Percentiles rank a stretch among this genome's conserved stretches.
These are phyloP conservation scores for Thaleichthys pacificus DNA, from an alignment of 2,797 vertebrate species.

Conservation along the genomic window DNA sequence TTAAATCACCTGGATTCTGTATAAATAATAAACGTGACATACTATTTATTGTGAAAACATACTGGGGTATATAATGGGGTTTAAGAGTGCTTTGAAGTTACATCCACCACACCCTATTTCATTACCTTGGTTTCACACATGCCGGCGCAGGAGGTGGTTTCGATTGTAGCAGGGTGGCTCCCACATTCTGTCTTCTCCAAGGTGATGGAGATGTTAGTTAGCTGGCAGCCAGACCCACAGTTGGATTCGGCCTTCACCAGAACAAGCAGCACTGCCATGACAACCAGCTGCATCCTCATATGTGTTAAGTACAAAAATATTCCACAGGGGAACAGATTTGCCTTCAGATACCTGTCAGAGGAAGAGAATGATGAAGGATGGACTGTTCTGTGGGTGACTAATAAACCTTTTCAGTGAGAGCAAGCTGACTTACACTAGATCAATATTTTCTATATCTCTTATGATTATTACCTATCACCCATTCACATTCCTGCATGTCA, in stretches of 20 bases:
- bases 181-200: conserved; percentile 85
- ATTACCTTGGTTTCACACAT: conserved; percentile 82
- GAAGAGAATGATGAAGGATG: background rate
- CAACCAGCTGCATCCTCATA: conserved; percentile 70
- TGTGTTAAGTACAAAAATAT: conserved; percentile 39
- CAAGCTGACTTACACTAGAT: background rate
- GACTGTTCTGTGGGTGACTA: background rate
- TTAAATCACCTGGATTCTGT: background rate
- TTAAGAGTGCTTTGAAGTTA: no score
- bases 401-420: background rate
- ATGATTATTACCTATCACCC: background rate
- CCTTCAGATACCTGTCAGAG: background rate
- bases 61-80: no score
- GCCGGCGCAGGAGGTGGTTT: conserved; percentile 85
- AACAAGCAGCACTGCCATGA: conserved; percentile 79
- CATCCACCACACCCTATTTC: no score
- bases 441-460: background rate
- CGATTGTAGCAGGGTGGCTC: conserved; percentile 68
- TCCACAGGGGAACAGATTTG: conserved; percentile 36
- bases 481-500: background rate
- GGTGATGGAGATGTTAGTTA: conserved; percentile 77
- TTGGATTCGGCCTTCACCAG: conserved; percentile 71
- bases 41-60: no score
- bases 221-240: conserved; percentile 74
- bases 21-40: no score